Conservation (phyloP, 1,140 invertebrate genomes). For the Halictus rubicundus region DNA sequence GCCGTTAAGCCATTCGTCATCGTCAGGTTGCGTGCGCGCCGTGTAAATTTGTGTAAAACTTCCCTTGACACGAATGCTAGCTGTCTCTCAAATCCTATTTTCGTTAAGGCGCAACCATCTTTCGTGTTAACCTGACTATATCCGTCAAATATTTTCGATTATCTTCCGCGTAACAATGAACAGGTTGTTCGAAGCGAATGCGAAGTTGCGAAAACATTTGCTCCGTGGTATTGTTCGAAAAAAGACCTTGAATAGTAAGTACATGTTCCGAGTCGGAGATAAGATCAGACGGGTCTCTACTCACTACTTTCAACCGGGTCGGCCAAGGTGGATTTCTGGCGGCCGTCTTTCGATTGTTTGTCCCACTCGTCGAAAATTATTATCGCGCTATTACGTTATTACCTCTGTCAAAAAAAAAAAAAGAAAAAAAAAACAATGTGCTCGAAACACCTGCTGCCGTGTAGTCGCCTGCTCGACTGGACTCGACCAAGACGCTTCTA, state of each 20-base stretch:
- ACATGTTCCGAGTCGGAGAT: neutral
- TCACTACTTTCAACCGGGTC: conserved; percentile 56
- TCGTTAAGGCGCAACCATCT: neutral
- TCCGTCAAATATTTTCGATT: neutral
- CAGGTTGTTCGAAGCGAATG: too few species aligned
- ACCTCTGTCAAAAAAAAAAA: conserved; percentile 2
- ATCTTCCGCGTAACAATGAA: neutral
- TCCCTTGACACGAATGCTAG: conserved; percentile 13
- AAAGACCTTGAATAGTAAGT: neutral
- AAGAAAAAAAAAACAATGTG: neutral
- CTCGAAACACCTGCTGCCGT: neutral
- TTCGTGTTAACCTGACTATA: too few species aligned
- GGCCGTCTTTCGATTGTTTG: conserved; percentile 34
- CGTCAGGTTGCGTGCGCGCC: neutral
- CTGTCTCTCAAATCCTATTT: conserved; percentile 3
- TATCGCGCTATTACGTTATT: neutral
- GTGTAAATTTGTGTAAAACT: conserved; percentile 18
- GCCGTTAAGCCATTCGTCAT: neutral
- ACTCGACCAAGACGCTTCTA: neutral
- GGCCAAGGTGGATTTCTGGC: conserved; percentile 51
- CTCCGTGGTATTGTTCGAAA: too few species aligned
- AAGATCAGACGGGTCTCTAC: conserved; percentile 19
- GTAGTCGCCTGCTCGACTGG: neutral
- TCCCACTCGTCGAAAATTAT: conserved; percentile 5
- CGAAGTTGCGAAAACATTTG: too few species aligned